Evolutionary conservation across 1,140 invertebrate species (phyloP), one percentile per base, ranked within the genome.

Genomic region (Ceratina australensis): DNA sequence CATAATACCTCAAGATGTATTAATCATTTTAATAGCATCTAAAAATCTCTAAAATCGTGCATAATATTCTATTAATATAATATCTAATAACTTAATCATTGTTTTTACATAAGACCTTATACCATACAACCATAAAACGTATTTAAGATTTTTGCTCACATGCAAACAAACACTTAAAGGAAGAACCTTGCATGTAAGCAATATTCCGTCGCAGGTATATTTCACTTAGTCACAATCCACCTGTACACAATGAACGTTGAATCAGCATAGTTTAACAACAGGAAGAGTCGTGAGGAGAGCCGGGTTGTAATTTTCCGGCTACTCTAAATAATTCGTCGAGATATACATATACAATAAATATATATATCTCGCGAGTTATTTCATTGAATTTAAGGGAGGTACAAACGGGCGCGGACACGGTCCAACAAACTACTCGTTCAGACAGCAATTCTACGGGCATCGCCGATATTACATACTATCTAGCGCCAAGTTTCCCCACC

Each of bases 341-440:
- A n/a, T 42, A 65, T 65, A 54, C 22, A 63, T 74, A 42, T 42
- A 33, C 7, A 33, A 33, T 33, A 33, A 3, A 33, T 33, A 33
- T 33, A 7, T 33, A 33, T 33, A 42, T 42, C 7, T 0, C 52
- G 50, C 49, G 16, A 67, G 24, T 54, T 59, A 81, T 78, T 78
- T 28, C 65, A 16, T 22, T 52, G 67, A 79, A 83, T 83, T 83
- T 83, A 67, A 67, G 47, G 73, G 72, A 42, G 66, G 47, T 59
- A 54, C 69, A 79, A 71, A 57, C 67, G 54, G 65, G 57, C 28
- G 61, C 20, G 57, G 67, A 28, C 60, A 78, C 65, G 57, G 66
- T 72, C 66, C 69, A 74, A 81, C 80, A 82, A 86, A 81, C 80
- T 86, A 86, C 73, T 86, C 74, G 73, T 76, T 79, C 59, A 54